Evolutionary conservation across 2,888 invertebrate genomes (phyloP), one percentile per base, ranked within the genome.

Genomic region (Lepidonotus clava): DNA sequence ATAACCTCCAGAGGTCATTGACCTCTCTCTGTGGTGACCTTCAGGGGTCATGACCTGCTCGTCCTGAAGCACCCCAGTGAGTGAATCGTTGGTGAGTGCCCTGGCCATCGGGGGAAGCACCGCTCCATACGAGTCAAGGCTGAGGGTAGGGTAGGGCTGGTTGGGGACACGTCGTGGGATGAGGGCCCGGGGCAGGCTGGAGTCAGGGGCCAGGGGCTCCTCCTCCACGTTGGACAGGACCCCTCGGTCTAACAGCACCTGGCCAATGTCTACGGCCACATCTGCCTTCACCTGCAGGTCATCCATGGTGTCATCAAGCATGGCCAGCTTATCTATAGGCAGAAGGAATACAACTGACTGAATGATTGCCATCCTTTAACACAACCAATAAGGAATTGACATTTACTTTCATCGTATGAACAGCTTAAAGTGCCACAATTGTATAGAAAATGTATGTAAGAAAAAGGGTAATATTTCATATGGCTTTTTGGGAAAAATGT

Each of bases 151-250:
- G n/a, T 71, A 71, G 21, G 71, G 71, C 36, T 71, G 34, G 21
- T 34, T 38, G n/a, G 71, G 71, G 21, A 71, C 71, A 14, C 38
- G 11, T 14, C 38, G 11, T 1, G 71, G 71, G 34, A 71, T 36
- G 14, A 71, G 46, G 8, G 46, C 46, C 8, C 18, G 18, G 8
- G 46, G 46, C 18, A 46, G 18, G 46, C 46, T 46, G 46, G 46
- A 11, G 46, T 46, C 18, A 11, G 46, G 46, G 46, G 46, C 8
- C 8, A 11, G 36, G 36, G 36, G 0, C 36, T 85, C 86, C 32
- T 86, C 84, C 86, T 91, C 92, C 21, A 92, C 88, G 85, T 91
- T 90, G 11, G 89, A 87, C 14, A 92, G 90, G 34, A 91, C 87
- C 8, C 90, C 89, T 86, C 89, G 87, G 84, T 91, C 91, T 83